A percentile compares a stretch with the other conserved stretches of the same genome.
phyloP scores from a whole-genome alignment of 2,888 invertebrate genomes.

The Andrena trimmerana region DNA sequence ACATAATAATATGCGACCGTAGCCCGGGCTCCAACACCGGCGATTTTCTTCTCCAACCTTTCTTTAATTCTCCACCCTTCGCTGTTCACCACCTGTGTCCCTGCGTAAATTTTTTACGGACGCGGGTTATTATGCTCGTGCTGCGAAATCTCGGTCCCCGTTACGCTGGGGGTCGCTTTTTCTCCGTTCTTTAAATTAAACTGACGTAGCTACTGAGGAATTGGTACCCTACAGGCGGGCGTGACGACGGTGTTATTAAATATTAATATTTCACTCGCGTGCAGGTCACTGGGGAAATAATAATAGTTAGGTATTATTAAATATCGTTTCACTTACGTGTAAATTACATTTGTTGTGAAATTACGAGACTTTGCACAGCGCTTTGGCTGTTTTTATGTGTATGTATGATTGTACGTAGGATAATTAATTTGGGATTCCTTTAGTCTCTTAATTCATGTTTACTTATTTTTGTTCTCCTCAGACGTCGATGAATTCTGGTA shows the following conservation, averaged over 20 bases:
- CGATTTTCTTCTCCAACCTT: constrained; percentile 14
- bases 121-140: constrained; percentile 8
- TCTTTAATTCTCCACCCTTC: constrained; percentile 37
- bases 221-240: neutral
- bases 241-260: neutral
- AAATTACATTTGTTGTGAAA: too few species aligned
- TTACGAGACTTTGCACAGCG: too few species aligned
- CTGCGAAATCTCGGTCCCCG: neutral
- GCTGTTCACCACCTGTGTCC: constrained; percentile 30
- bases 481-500: too few species aligned
- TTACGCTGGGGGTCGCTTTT: neutral
- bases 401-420: too few species aligned
- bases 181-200: neutral
- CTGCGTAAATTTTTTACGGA: constrained; percentile 26
- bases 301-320: too few species aligned
- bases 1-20: constrained; percentile 67
- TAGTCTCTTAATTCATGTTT: too few species aligned
- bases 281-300: neutral
- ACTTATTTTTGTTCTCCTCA: too few species aligned
- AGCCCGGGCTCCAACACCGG: neutral
- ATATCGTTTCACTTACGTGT: too few species aligned
- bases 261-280: neutral
- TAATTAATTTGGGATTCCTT: too few species aligned
- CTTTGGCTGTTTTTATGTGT: too few species aligned
- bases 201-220: neutral